Evolutionary conservation across 1,140 invertebrate species (phyloP).

Genomic region (Potamilus streckersoni): DNA sequence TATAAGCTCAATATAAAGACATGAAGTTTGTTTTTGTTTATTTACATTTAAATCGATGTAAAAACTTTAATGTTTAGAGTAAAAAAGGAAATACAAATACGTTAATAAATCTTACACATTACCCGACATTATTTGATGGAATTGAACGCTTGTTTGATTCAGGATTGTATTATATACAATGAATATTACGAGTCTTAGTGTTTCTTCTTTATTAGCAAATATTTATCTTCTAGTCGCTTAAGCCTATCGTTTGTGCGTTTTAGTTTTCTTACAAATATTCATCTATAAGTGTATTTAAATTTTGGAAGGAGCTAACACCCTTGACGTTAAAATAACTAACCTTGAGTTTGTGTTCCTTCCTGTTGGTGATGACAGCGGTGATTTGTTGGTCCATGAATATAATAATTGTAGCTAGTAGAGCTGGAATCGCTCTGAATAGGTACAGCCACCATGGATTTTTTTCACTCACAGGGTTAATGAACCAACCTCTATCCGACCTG

Average conservation of each 20-base stretch:
- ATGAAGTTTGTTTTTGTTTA: too few species aligned
- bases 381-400: conserved; percentile 99
- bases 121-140: too few species aligned
- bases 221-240: background rate
- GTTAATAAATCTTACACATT: too few species aligned
- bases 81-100: too few species aligned
- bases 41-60: too few species aligned
- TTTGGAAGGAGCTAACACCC: background rate
- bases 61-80: too few species aligned
- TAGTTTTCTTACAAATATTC: background rate
- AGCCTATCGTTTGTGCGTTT: background rate
- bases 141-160: too few species aligned
- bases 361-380: conserved; percentile 96
- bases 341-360: conserved; percentile 65
- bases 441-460: conserved; percentile 88
- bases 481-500: conserved; percentile 83
- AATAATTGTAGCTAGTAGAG: conserved; percentile 93
- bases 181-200: background rate
- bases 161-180: background rate
- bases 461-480: conserved; percentile 86
- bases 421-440: conserved; percentile 85
- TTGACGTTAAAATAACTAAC: conserved; percentile 8
- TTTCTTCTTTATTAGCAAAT: background rate
- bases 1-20: too few species aligned
- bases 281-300: background rate